Evolutionary conservation across 1,140 invertebrate species (phyloP), one percentile per base, ranked within the genome.

Genomic region (Caenorhabditis latens): DNA sequence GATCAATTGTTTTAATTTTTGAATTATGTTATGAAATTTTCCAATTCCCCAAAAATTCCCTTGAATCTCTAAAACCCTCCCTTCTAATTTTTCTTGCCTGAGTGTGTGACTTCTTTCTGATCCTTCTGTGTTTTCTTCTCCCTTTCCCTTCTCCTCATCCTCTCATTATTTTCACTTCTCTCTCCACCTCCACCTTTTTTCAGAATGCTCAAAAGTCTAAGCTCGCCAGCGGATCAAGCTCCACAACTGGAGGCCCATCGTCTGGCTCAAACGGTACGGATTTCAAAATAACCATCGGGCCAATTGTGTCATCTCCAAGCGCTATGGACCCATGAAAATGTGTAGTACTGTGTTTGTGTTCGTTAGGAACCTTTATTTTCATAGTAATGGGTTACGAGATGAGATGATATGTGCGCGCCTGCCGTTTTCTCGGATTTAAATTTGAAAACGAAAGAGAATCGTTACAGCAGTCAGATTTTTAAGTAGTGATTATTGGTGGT

Each of bases 211-310:
- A 61, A 58, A 63, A 63, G 16, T 32, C 83, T 24, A 84, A 84
- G n/a, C 83, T 84, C 11, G 14, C 71, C 32, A 32, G 24, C 32
- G 19, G 11, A 2, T 79, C 71, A 43, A 21, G 6, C 5, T 79
- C 71, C n/a, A 24, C 43, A 4, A 5, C 40, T 50, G 46, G 46
- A 19, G 46, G 46, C 8, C 9, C 42, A 46, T 46, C 65, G 5
- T 46, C 65, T 46, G 42, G 42, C 42, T 46, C 71, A 79, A 79
- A 79, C 71, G 71, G 71, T 79, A 79, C 71, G n/a, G 71, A 79
- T 79, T 79, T 79, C 71, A 79, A 79, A 53, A 79, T 79, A 24
- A 79, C 71, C 71, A 79, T 79, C n/a, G 71, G 46, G 0, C 71
- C 71, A n/a, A 16, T 75, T 13, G 9, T 50, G 40, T 6, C 11